These are phyloP conservation scores for Amphiprion percula DNA, from an alignment of 2,113 vertebrate genomes.

Conservation along the genomic window DNA sequence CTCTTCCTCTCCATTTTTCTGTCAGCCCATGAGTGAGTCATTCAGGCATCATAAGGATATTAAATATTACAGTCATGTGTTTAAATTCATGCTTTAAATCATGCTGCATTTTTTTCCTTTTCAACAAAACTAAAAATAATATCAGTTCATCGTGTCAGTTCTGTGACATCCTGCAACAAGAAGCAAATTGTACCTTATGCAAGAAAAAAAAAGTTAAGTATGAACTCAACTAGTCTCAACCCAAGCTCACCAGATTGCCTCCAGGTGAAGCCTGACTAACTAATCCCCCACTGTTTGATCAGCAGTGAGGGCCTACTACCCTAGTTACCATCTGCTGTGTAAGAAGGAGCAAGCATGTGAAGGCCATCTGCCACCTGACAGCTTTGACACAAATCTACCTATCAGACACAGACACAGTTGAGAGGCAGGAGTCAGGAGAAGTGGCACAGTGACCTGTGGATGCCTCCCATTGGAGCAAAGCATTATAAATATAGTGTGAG, in stretches of 20 bases:
- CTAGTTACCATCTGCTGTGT: not conserved
- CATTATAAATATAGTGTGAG: not conserved
- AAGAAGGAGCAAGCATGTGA: conserved; percentile 4
- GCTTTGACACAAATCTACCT: not conserved
- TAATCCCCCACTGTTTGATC: conserved; percentile 12
- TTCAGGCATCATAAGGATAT: too few relatives aligned
- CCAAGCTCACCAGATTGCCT: not conserved
- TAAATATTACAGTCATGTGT: too few relatives aligned
- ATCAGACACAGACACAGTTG: not conserved
- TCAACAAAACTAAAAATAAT: too few relatives aligned
- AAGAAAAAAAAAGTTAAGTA: not conserved
- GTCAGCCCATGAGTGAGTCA: too few relatives aligned
- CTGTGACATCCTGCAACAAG: not conserved
- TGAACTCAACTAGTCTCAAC: not conserved
- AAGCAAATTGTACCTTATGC: not conserved
- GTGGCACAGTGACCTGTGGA: too few relatives aligned
- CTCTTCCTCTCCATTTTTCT: too few relatives aligned
- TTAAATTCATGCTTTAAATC: too few relatives aligned
- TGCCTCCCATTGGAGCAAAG: not conserved
- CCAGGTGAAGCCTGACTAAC: not conserved
- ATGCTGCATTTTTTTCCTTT: too few relatives aligned
- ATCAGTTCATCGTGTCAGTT: too few relatives aligned
- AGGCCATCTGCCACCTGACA: conserved; percentile 1
- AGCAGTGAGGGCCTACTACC: not conserved
- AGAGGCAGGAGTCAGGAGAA: not conserved